Evolutionary conservation across 2,113 vertebrate species (phyloP), one percentile per base, ranked within the genome.

Genomic region (Chrysochloris asiatica): DNA sequence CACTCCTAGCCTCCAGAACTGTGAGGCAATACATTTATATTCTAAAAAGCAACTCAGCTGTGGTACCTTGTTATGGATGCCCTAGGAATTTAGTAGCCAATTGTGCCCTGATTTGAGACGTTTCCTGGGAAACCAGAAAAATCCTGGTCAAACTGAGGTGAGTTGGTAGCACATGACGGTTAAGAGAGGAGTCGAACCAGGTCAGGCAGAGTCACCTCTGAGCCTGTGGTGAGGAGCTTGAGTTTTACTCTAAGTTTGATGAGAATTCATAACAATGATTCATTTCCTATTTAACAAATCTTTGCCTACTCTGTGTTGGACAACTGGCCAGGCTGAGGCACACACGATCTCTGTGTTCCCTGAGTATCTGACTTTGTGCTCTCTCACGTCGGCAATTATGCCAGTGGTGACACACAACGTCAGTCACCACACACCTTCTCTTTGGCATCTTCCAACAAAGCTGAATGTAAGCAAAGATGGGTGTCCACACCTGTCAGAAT

Each of bases 321-420:
- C 38, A 6, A 1, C 4, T 2, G 43, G 86, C 3, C 3, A 26
- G 47, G 24, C 7, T 3, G 30, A 2, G 9, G n/a, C 0, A 0
- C 26, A 2, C 0, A 0, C 4, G 1, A 2, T 2, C 63, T 71
- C 5, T 52, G 1, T 38, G 43, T 30, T 30, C 9, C 0, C 0
- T 0, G 30, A 16, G 3, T n/a, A 50, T 1, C 0, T 14, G 41
- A 43, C 63, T 19, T 28, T 26, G 11, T 8, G 22, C 38, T 36
- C 45, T 21, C 56, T 56, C 22, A 9, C 2, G 0, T 24, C 9
- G 38, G 41, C 65, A 6, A 0, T 75, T 12, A 48, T 82, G 79
- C 54, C 75, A 28, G 36, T 4, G 1, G 33, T 3, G 26, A 28
- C 36, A 17, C 73, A 1, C 2, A 2, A n/a, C n/a, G n/a, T n/a